Base-by-base conservation (phyloP, 2,888 invertebrate genomes). In the Lysandra bellargus region DNA sequence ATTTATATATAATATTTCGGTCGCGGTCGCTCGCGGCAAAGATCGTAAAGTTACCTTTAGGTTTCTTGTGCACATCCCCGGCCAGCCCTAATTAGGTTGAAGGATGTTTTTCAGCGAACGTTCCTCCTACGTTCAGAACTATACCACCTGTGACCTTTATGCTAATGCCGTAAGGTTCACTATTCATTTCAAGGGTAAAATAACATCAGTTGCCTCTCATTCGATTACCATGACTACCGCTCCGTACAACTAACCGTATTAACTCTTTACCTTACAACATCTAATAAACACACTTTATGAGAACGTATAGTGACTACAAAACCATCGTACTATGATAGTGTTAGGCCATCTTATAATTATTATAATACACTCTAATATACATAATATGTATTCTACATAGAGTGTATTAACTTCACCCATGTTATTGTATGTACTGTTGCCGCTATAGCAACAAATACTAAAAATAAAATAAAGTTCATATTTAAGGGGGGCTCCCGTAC, bases 21-120 rank as follows among this genome's bases (percentile, higher is more conserved):
- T 40, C 40, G 40, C 40, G 40, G 5, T 40, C 40, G 40, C 40
- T 40, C 5, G 40, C 40, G 6, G 6, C 6, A 40, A 40, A 40
- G 40, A 40, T 6, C 40, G 40, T 6, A 40, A 40, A 40, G 40
- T 40, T 6, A 40, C 40, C 40, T 40, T 40, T 40, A 40, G 40
- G 40, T 40, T 40, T 40, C 6, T 40, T 6, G 40, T 40, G 6
- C 40, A 6, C 40, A 6, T 40, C 40, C 40, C 7, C 40, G 40
- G 40, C 40, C 7, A 40, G 6, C 40, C 40, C 88, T 91, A 91
- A 90, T 91, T 90, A 91, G 88, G 87, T 90, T 90, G 90, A 85
- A 84, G 86, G 87, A 89, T 88, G 88, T 91, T 92, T 91, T 91
- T 91, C 88, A 89, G 81, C 82, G 83, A 81, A 80, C 85, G 87